Conservation (phyloP, 2,797 vertebrate species). For the Acanthis flammea region DNA sequence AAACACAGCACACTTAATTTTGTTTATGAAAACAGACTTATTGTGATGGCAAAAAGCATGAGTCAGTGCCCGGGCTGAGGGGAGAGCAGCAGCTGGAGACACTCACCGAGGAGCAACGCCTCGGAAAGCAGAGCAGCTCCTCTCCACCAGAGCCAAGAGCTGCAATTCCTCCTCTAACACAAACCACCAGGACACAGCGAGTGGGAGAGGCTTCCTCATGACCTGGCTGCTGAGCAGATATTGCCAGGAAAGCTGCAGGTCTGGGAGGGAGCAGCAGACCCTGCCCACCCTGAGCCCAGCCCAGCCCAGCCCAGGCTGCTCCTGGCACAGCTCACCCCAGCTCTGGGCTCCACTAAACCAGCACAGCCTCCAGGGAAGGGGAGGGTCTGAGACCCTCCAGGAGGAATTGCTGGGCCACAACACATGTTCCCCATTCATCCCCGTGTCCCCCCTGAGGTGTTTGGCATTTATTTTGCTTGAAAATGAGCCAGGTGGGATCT, state of each 20-base stretch:
- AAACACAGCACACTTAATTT: slow-evolving; percentile 38
- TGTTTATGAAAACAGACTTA: slow-evolving; percentile 69
- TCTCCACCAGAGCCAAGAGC: slow-evolving; percentile 2
- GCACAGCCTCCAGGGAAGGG: not conserved
- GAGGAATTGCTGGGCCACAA: not conserved
- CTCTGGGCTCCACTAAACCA: not conserved
- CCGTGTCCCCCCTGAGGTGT: not conserved
- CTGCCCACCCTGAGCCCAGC: not conserved
- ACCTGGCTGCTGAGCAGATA: slow-evolving; percentile 73
- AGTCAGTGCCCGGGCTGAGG: slow-evolving; percentile 56
- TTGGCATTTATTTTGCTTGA: not conserved
- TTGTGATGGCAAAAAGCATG: slow-evolving; percentile 67
- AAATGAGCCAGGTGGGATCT: not conserved
- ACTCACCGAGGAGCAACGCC: slow-evolving; percentile 56
- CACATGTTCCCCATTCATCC: fast-evolving
- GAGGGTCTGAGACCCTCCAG: fast-evolving
- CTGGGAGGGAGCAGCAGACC: not conserved
- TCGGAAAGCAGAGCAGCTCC: slow-evolving; percentile 34
- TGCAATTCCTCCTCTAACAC: slow-evolving; percentile 54
- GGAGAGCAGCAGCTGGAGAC: slow-evolving; percentile 62
- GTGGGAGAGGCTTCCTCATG: slow-evolving; percentile 31
- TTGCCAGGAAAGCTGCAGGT: not conserved
- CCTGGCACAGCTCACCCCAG: not conserved
- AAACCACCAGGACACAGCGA: slow-evolving; percentile 42
- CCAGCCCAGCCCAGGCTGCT: not conserved